Conservation (phyloP, 2,113 vertebrate species). For the Onychostoma macrolepis region DNA sequence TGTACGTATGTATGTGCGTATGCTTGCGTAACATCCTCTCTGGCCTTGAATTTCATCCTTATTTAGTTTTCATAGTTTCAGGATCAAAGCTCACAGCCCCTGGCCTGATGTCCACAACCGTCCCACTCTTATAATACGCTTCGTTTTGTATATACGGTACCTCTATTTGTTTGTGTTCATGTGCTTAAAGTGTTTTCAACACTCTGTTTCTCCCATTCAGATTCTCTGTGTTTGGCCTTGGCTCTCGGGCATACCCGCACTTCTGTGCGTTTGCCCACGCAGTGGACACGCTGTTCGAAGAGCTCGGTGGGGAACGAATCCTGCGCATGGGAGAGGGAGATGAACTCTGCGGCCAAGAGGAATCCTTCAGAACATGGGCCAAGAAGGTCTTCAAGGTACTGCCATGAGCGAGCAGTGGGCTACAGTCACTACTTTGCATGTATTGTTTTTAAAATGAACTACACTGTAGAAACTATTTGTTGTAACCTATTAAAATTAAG, state of each 20-base stretch:
- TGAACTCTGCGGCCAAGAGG: slow-evolving; percentile 97
- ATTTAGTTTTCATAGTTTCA: slow-evolving; percentile 9
- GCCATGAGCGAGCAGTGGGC: background rate
- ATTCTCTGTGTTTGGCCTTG: slow-evolving; percentile 96
- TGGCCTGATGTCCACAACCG: slow-evolving; percentile 8
- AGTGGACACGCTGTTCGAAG: slow-evolving; percentile 94
- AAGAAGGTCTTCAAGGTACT: slow-evolving; percentile 98
- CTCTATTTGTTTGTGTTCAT: slow-evolving; percentile 5
- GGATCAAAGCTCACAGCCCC: slow-evolving; percentile 36
- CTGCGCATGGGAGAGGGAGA: slow-evolving; percentile 97
- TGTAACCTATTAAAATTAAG: background rate
- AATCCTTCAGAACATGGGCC: slow-evolving; percentile 98
- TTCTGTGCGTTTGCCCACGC: slow-evolving; percentile 98
- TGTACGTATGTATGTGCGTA: background rate
- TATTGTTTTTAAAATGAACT: background rate
- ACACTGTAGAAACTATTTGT: background rate
- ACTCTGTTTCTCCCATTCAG: background rate
- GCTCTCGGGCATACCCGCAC: slow-evolving; percentile 95
- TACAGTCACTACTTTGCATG: background rate
- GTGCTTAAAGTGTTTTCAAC: background rate
- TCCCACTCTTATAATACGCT: background rate
- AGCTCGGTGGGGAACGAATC: slow-evolving; percentile 95
- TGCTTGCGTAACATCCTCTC: slow-evolving; percentile 32
- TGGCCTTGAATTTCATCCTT: slow-evolving; percentile 34
- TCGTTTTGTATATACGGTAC: background rate